A percentile compares a stretch with the other conserved stretches of the same genome.
phyloP scores from a whole-genome alignment of 2,797 vertebrate genomes.

The Pseudochirops cupreus region DNA sequence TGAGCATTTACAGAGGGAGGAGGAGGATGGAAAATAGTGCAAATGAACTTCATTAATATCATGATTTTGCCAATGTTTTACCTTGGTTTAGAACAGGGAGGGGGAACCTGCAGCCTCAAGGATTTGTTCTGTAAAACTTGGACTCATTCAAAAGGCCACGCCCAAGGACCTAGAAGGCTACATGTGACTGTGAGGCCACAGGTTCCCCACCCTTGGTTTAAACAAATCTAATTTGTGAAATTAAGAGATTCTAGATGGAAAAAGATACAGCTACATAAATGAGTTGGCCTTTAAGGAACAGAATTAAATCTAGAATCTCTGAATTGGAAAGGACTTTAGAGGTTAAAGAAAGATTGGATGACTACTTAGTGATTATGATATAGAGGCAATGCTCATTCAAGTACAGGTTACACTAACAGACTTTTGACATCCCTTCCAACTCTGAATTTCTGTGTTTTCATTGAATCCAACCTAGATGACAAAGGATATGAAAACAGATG shows the following conservation, averaged over 20 bases:
- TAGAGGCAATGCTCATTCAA: neutral
- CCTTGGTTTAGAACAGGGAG: neutral
- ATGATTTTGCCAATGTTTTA: neutral
- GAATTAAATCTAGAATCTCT: neutral
- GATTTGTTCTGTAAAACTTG: no score
- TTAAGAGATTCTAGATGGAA: neutral
- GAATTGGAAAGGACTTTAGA: neutral
- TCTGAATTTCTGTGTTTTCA: neutral
- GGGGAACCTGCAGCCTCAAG: no score
- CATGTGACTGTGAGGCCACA: no score
- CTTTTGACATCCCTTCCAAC: neutral
- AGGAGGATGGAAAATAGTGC: neutral
- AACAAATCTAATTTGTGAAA: neutral
- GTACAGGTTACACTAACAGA: neutral
- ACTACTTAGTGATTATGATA: neutral
- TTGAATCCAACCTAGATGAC: neutral
- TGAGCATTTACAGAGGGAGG: neutral
- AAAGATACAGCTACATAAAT: neutral
- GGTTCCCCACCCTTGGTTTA: neutral
- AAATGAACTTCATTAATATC: neutral
- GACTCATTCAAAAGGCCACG: no score
- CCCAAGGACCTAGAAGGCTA: no score
- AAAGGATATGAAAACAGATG: neutral
- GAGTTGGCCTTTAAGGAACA: neutral
- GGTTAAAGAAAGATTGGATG: neutral